Conservation (phyloP, 2,888 invertebrate genomes). For the Onthophagus sagittarius region DNA sequence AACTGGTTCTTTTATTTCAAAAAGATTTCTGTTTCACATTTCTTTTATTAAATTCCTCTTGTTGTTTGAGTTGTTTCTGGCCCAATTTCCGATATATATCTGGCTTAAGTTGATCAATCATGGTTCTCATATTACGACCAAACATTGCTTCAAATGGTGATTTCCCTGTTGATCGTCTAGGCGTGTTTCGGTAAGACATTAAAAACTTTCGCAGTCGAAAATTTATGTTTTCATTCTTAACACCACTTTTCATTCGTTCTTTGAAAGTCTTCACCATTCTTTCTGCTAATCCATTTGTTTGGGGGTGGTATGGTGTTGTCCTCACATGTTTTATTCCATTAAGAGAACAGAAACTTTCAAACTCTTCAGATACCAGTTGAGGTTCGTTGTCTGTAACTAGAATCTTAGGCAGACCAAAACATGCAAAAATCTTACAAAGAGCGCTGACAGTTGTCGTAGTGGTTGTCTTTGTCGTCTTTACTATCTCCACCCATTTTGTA, state of each 20-base stretch:
- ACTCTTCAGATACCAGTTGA: background rate
- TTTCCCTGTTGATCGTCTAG: background rate
- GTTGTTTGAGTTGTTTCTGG: no score
- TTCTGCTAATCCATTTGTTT: conserved; percentile 11
- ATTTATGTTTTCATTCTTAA: background rate
- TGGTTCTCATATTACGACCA: background rate
- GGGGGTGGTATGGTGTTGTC: background rate
- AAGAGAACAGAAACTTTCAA: conserved; percentile 2
- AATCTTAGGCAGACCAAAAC: conserved; percentile 9
- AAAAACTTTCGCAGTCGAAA: background rate
- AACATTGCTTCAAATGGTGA: background rate
- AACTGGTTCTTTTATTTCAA: background rate
- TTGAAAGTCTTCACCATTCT: conserved; percentile 17
- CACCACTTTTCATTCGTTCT: conserved; percentile 4
- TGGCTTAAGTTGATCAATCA: conserved; percentile 9
- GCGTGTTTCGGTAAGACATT: conserved; percentile 4
- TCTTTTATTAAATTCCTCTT: no score
- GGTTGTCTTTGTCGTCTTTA: background rate
- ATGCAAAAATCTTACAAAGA: conserved; percentile 1
- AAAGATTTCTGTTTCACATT: background rate
- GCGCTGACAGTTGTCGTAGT: background rate
- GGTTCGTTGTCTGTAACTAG: conserved; percentile 15
- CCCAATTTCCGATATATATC: background rate
- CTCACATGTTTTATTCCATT: conserved; percentile 13
- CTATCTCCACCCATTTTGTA: conserved; percentile 9